Evolutionary conservation across 2,797 vertebrate species (phyloP), one percentile per base, ranked within the genome.

Genomic region (Hemitrygon akajei): DNA sequence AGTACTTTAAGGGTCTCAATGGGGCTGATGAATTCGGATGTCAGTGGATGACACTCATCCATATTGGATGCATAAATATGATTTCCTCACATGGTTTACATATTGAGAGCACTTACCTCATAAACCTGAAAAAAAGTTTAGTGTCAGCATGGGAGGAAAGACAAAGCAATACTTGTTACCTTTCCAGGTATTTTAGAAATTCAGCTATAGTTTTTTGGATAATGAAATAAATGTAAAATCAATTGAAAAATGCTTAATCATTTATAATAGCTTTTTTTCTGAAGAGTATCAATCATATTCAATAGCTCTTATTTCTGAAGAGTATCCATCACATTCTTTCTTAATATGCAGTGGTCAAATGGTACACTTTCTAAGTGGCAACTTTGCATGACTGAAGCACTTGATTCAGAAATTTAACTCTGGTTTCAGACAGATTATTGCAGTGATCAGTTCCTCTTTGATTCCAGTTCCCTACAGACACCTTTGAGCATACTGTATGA

Each of bases 51-150:
- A 71, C 71, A 93, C 40, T 56, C 47, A 75, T 93, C 91, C 71
- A 76, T 25, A 93, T 37, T n/a, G 71, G 71, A 76, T 93, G 91
- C 30, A 76, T 73, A 76, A 47, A 93, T 56, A 71, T 76, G 91
- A 93, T 93, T 93, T 93, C 91, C 47, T 93, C 73, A 18, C 25
- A 76, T 76, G 80, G 58, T 73, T 58, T 66, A 94, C 69, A 94
- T 94, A 94, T 94, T 58, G 86, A 95, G 40, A 86, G 96, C 1
- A 96, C 97, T 99, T 97, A 99, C 98, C 98, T 99, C 98, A 1
- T 98, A 99, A 94, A 99, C 98, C 98, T 99, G 97, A 96, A 97
- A 98, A 96, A 97, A 97, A 97, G 95, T 97, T 94, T 75, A 94
- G 97, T 96, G 97, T 97, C 97, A 97, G 98, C 98, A 96, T 98